Evolutionary conservation across 2,888 invertebrate genomes (phyloP).

Genomic region (Nudaria mundana): DNA sequence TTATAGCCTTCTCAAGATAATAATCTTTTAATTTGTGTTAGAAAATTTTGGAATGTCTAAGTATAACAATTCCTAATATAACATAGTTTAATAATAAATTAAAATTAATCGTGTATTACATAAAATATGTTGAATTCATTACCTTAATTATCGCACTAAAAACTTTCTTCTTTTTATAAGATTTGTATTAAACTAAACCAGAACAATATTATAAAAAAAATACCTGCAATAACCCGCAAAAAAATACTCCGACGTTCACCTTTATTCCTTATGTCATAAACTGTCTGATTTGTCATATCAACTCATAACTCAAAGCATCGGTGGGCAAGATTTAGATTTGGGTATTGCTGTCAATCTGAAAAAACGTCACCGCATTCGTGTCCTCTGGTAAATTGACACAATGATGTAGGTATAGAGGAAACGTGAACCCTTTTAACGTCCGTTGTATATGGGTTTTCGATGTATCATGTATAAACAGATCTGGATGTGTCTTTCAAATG

Average conservation of each 20-base stretch:
- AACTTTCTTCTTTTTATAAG: too few species aligned
- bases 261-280: conserved; percentile 30
- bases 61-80: too few species aligned
- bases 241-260: conserved; percentile 23
- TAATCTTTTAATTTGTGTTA: too few species aligned
- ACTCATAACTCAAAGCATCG: conserved; percentile 37
- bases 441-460: conserved; percentile 30
- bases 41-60: too few species aligned
- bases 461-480: conserved; percentile 22
- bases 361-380: conserved; percentile 36
- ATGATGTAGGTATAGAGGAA: conserved; percentile 46
- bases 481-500: conserved; percentile 15
- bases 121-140: conserved; percentile 1
- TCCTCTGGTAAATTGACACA: conserved; percentile 47
- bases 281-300: conserved; percentile 37
- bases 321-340: conserved; percentile 41
- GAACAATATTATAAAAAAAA: conserved; percentile 17
- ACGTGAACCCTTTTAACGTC: conserved; percentile 48
- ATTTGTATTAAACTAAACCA: conserved; percentile 7
- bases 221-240: conserved; percentile 20
- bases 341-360: conserved; percentile 45
- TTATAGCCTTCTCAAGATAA: too few species aligned
- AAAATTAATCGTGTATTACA: conserved; percentile 2
- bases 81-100: too few species aligned
- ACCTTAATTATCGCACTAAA: conserved; percentile 6